Evolutionary conservation across 2,888 invertebrate species (phyloP), one percentile per base, ranked within the genome.

Genomic region (Tetanocera ferruginea): DNA sequence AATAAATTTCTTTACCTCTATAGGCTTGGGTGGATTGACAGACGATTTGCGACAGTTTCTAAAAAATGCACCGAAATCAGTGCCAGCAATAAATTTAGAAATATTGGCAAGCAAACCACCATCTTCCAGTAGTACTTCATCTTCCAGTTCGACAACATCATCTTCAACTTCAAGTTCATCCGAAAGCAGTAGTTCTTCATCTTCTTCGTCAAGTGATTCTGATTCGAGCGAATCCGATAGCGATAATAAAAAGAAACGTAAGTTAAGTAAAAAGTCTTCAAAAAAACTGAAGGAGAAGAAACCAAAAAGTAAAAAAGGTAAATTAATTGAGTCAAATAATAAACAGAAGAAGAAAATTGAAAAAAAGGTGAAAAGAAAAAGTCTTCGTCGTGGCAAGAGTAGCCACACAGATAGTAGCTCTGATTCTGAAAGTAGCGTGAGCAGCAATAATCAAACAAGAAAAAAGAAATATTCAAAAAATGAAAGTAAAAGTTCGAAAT

Each of bases 1-100:
- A 0, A 99, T 99, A 71, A 98, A 98, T 88, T 98, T 98, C 91
- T 98, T 98, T 89, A 98, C 98, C 0, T 96, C 97, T 0, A 98
- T 98, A 86, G 98, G 99, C 83, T 92, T 99, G 76, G 99, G 99
- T 77, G 98, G 98, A 0, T 91, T 99, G 1, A 99, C 99, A 0
- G 97, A 98, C 90, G 97, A 97, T 85, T 90, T 98, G 60, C 91
- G 97, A 78, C 96, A 97, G 85, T 97, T 97, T 90, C 91, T 98
- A 81, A 97, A 97, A 81, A 89, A 84, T 80, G 89, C 89, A 0
- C 90, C 90, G 4, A 90, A 90, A 80, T 80, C 83, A 3, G 87
- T 89, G 43, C 89, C 89, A 0, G 87, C 88, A 79, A 83, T 88
- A 82, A 85, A 90, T 85, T 83, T 87, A 25, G 86, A 89, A 83